Evolutionary conservation across 1,140 invertebrate genomes (phyloP).

Genomic region (Leguminivora glycinivorella): DNA sequence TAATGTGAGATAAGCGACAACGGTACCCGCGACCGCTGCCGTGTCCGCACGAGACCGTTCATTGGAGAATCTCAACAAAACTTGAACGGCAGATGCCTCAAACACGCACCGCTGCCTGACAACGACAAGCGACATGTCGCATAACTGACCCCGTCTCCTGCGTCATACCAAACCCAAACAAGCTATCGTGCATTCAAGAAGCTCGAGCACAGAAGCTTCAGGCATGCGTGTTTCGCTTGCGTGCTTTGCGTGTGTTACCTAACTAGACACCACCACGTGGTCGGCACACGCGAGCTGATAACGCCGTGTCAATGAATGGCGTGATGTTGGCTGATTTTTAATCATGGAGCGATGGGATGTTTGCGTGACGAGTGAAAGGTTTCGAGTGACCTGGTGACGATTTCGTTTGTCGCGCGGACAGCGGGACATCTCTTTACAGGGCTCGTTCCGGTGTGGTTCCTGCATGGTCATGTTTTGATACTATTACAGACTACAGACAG

Average conservation of each 20-base stretch:
- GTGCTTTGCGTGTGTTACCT: conserved; percentile 41
- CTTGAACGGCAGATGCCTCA: not conserved
- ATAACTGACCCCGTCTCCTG: not conserved
- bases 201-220: conserved; percentile 34
- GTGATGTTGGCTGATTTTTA: conserved; percentile 48
- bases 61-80: not conserved
- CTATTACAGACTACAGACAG: not conserved
- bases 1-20: not conserved
- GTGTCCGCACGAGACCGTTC: not conserved
- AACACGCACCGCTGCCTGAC: not conserved
- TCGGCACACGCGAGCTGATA: conserved; percentile 36
- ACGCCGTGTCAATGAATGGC: conserved; percentile 49
- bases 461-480: not conserved
- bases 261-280: conserved; percentile 43
- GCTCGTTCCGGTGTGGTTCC: not conserved
- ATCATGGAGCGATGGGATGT: conserved; percentile 40
- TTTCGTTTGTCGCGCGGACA: not conserved
- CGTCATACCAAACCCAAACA: not conserved
- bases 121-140: not conserved
- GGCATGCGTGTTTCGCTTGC: conserved; percentile 42
- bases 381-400: conserved; percentile 11
- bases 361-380: conserved; percentile 40
- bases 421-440: not conserved
- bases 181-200: conserved; percentile 28
- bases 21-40: too few species aligned